phyloP scores from a whole-genome alignment of 64 coral and sea anemone genomes.

The Porites lutea region DNA sequence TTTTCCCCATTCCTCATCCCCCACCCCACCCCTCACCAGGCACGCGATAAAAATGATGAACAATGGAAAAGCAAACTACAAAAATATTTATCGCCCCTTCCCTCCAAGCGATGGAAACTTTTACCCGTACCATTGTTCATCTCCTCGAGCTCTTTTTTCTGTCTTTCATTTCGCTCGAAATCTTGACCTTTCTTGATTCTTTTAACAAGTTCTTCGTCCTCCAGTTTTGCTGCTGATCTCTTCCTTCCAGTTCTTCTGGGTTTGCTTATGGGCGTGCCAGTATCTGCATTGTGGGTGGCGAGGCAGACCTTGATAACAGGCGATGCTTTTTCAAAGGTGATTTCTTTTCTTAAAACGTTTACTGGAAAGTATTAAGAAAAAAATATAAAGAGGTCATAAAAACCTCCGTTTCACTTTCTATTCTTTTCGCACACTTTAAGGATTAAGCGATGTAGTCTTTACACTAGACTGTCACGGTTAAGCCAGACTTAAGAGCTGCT shows the following conservation, averaged over 20 bases:
- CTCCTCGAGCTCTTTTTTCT: slow-evolving; percentile 56
- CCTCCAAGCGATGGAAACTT: neutral
- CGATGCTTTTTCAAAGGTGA: slow-evolving; percentile 81
- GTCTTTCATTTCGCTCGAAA: slow-evolving; percentile 71
- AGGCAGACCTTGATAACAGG: slow-evolving; percentile 67
- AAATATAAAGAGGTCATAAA: slow-evolving; percentile 32
- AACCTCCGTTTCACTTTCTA: slow-evolving; percentile 11
- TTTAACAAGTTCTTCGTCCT: slow-evolving; percentile 61
- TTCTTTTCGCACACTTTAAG: neutral
- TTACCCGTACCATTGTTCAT: slow-evolving; percentile 53
- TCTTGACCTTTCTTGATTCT: slow-evolving; percentile 69
- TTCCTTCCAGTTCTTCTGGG: slow-evolving; percentile 59
- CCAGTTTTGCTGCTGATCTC: slow-evolving; percentile 57
- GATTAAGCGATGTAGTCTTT: too few relatives aligned
- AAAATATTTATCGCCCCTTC: too few relatives aligned
- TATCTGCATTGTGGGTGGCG: slow-evolving; percentile 31
- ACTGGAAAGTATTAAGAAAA: slow-evolving; percentile 52
- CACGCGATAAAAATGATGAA: too few relatives aligned
- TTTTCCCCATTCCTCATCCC: too few relatives aligned
- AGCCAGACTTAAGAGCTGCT: too few relatives aligned
- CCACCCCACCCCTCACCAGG: too few relatives aligned
- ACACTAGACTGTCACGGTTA: too few relatives aligned
- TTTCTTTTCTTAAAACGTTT: slow-evolving; percentile 78
- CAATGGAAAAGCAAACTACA: too few relatives aligned
- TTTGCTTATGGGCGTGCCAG: slow-evolving; percentile 35